Evolutionary conservation across 2,888 invertebrate genomes (phyloP), one percentile per base, ranked within the genome.

Genomic region (Thereva unica): DNA sequence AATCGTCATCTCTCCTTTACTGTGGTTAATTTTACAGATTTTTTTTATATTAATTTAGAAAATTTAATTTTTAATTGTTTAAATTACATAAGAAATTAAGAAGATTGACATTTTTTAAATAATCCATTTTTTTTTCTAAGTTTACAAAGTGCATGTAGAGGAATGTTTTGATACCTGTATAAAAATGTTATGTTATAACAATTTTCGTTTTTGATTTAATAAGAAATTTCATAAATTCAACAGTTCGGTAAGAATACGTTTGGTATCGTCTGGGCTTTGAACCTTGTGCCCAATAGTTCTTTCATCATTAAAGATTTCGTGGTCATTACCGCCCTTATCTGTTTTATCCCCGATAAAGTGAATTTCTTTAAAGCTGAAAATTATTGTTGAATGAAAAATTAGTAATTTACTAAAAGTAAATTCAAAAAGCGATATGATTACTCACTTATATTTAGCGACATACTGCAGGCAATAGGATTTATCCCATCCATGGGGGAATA

Each of bases 321-420:
- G 84, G 81, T 97, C 97, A 80, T 97, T 97, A 37, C 95, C 97
- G 37, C 97, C 97, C 71, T 85, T 80, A 52, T 82, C 82, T 3
- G 93, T 95, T 83, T 93, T 95, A 77, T 97, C 97, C 8, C 97
- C 97, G 82, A 97, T 97, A 80, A 97, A 97, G 77, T 96, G 92
- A 63, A 98, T 93, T 74, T 87, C 89, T 66, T 87, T 84, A 77
- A 86, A 91, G 3, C 85, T 84, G 23, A 84, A 47, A 47, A 47
- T 2, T 4, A 47, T 12, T 10, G n/a, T n/a, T n/a, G n/a, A 4
- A 47, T 12, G 10, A 45, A 2, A 42, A 42, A 42, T 5, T 5
- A 8, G 10, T 2, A 45, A 45, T n/a, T n/a, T n/a, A n/a, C n/a
- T n/a, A n/a, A n/a, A n/a, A n/a, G n/a, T n/a, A 45, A 45, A 9